Evolutionary conservation across 2,797 vertebrate genomes (phyloP).

Genomic region (Arctocebus calabarensis): DNA sequence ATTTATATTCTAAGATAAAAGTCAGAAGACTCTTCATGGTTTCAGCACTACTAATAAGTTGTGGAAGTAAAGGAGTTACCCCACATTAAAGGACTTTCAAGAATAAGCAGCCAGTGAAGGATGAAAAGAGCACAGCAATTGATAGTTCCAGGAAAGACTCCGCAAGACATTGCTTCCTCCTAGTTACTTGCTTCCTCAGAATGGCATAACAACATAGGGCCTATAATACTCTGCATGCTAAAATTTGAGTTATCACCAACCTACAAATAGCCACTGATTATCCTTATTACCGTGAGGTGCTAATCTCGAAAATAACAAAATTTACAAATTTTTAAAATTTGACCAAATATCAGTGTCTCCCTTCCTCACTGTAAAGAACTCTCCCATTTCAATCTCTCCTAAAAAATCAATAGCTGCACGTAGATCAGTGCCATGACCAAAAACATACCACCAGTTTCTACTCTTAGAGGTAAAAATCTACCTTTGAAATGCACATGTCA

Average conservation of each 20-base stretch:
- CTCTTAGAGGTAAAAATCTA: background rate
- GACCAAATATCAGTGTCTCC: background rate
- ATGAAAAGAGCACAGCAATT: background rate
- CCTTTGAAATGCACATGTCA: background rate
- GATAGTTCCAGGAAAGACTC: background rate
- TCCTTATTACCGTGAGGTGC: background rate
- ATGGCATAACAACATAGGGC: background rate
- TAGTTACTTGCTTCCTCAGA: background rate
- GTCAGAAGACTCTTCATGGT: background rate
- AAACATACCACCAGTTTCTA: background rate
- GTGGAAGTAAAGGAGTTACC: background rate
- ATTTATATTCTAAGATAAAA: constrained; percentile 18
- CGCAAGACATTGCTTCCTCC: background rate
- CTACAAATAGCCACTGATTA: background rate
- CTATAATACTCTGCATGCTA: background rate
- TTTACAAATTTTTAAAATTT: background rate
- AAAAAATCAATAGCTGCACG: background rate
- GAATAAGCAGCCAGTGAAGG: background rate
- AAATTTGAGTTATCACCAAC: background rate
- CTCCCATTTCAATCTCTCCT: background rate
- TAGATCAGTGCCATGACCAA: background rate
- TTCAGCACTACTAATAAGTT: background rate
- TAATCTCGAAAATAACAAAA: background rate
- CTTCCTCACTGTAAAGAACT: background rate
- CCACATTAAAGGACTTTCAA: background rate